phyloP scores from a whole-genome alignment of 2,113 vertebrate genomes.

The Pardalotus punctatus region DNA sequence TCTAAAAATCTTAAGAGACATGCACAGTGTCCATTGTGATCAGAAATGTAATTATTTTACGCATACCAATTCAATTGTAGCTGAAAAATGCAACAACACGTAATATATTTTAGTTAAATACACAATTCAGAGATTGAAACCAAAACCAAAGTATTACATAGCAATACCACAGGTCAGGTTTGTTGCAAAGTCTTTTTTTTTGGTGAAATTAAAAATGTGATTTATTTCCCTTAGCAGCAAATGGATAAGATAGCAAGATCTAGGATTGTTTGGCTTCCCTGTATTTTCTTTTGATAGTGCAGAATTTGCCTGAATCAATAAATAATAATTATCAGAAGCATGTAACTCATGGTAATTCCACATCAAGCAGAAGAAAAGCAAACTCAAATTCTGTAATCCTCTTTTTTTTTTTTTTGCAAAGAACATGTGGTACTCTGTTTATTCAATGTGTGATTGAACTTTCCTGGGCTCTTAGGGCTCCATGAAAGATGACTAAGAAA shows the following conservation, averaged over 20 bases:
- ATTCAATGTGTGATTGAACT: not conserved
- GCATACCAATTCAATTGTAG: not conserved
- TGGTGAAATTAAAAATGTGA: not conserved
- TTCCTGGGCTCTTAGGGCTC: not conserved
- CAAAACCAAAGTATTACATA: not conserved
- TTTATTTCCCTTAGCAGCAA: not conserved
- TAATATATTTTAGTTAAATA: not conserved
- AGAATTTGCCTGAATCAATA: not conserved
- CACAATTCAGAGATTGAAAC: not conserved
- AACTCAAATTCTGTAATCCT: not conserved
- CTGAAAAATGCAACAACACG: not conserved
- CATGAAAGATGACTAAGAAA: not conserved
- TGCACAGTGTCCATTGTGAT: not conserved
- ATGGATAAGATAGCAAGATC: not conserved
- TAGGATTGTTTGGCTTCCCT: not conserved
- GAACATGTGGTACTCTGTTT: not conserved
- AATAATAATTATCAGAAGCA: not conserved
- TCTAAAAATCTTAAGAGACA: not conserved
- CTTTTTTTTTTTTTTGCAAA: rapidly evolving
- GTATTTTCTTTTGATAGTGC: not conserved
- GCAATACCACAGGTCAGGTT: not conserved
- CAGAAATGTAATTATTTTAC: not conserved
- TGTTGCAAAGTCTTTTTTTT: not conserved
- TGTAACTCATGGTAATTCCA: not conserved
- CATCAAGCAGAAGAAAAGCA: not conserved